Evolutionary conservation across 2,888 invertebrate genomes (phyloP).

Genomic region (Linnaemya tessellans): DNA sequence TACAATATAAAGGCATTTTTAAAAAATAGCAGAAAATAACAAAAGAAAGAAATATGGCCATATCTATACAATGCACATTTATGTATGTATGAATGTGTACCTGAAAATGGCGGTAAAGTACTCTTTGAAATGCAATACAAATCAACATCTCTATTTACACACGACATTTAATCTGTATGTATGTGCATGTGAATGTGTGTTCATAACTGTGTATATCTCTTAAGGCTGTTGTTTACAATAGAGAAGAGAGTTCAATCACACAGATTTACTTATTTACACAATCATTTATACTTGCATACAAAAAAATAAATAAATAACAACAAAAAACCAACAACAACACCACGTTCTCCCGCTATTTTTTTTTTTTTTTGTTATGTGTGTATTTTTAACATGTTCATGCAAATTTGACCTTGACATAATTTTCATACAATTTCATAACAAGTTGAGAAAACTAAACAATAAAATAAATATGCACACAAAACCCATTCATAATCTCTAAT

Average conservation of each 20-base stretch:
- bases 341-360: slow-evolving; percentile 40
- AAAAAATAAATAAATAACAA: neutral
- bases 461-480: neutral
- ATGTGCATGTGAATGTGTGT: neutral
- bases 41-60: slow-evolving; percentile 12
- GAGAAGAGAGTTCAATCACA: slow-evolving; percentile 38
- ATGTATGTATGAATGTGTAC: slow-evolving; percentile 3
- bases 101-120: slow-evolving; percentile 43
- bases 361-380: neutral
- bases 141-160: neutral
- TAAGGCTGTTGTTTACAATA: slow-evolving; percentile 40
- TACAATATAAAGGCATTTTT: neutral
- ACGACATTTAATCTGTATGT: slow-evolving; percentile 11
- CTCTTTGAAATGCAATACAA: slow-evolving; percentile 47
- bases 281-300: neutral
- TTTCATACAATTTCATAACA: slow-evolving; percentile 63
- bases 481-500: neutral
- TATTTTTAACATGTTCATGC: slow-evolving; percentile 76
- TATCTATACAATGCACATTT: slow-evolving; percentile 17
- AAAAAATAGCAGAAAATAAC: neutral
- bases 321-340: neutral
- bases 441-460: slow-evolving; percentile 47
- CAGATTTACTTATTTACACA: slow-evolving; percentile 36
- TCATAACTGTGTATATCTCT: neutral
- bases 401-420: slow-evolving; percentile 80